Percentiles rank a stretch among this genome's conserved stretches.
phyloP scores from a whole-genome alignment of 2,888 invertebrate genomes.

The Meghimatium bilineatum region DNA sequence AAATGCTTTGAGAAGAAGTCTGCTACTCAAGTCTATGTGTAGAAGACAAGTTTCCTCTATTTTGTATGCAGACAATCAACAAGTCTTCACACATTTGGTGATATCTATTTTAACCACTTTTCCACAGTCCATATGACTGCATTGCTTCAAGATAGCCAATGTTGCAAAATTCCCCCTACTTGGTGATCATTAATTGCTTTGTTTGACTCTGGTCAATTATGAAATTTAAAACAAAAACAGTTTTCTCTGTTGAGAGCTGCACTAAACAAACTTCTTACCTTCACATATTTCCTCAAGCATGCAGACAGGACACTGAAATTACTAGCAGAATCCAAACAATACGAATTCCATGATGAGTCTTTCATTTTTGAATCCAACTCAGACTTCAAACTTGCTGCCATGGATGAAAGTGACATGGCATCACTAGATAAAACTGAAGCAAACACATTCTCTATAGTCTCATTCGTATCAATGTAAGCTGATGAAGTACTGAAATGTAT shows the following conservation, averaged over 20 bases:
- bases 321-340: background rate
- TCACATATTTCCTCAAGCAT: background rate
- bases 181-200: no score
- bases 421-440: background rate
- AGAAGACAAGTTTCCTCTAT: no score
- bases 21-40: no score
- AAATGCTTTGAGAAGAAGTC: no score
- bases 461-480: background rate
- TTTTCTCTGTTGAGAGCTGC: no score
- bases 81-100: no score
- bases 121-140: no score
- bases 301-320: background rate
- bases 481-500: background rate
- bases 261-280: background rate
- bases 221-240: background rate
- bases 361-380: background rate
- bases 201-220: no score
- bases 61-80: no score
- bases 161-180: no score
- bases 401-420: background rate
- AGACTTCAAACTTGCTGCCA: background rate
- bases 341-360: background rate
- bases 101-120: no score
- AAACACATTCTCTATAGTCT: constrained; percentile 2
- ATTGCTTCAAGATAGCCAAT: no score